Conservation (phyloP, 2,113 vertebrate genomes). For the Kryptolebias marmoratus region DNA sequence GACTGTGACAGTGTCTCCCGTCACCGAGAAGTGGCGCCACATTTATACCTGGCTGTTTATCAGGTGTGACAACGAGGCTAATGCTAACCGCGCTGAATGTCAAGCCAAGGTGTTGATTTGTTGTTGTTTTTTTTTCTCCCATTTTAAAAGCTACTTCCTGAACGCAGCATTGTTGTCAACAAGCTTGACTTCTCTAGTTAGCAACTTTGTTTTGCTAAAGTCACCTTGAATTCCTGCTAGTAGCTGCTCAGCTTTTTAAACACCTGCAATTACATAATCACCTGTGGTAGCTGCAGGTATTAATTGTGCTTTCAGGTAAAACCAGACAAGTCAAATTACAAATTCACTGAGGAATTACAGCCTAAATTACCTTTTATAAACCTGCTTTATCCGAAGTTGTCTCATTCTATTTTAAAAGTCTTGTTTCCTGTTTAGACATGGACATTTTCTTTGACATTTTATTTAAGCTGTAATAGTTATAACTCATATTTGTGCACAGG, state of each 20-base stretch:
- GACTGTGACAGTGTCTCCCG: conserved; percentile 4
- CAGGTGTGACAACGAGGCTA: not conserved
- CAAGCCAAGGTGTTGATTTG: not conserved
- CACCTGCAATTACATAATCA: conserved; percentile 11
- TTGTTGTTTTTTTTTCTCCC: not conserved
- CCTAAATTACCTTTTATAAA: not conserved
- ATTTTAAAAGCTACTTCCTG: not conserved
- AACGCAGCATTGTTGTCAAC: conserved; percentile 1
- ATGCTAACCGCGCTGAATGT: not conserved
- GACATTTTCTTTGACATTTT: no score
- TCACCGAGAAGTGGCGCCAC: not conserved
- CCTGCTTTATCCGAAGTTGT: not conserved
- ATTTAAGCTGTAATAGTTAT: no score
- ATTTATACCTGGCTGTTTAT: not conserved
- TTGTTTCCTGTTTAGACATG: not conserved
- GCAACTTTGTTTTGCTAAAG: conserved; percentile 68
- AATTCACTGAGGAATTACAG: not conserved
- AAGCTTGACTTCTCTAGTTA: conserved; percentile 13
- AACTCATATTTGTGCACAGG: no score
- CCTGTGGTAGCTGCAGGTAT: not conserved
- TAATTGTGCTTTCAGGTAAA: not conserved
- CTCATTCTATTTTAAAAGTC: not conserved
- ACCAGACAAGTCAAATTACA: no score
- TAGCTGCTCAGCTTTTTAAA: conserved; percentile 33
- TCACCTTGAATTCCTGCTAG: conserved; percentile 80